phyloP scores from a whole-genome alignment of 2,113 vertebrate species.

The Thamnaconus septentrionalis region DNA sequence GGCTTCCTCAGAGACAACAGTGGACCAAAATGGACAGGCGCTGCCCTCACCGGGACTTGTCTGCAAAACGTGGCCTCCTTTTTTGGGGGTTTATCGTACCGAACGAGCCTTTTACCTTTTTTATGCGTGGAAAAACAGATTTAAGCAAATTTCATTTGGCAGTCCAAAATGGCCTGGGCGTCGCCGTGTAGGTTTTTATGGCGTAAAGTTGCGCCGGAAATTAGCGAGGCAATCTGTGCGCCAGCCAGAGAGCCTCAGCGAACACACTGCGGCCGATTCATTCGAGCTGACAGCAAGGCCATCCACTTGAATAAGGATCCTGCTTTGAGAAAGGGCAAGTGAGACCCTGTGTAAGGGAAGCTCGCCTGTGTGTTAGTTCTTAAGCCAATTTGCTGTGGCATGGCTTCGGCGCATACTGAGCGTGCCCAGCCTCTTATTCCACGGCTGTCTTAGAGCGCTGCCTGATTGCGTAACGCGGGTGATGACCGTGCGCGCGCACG shows the following conservation, averaged over 20 bases:
- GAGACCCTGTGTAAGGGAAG: constrained; percentile 64
- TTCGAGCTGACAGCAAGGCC: constrained; percentile 54
- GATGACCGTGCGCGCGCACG: constrained; percentile 35
- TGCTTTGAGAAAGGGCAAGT: constrained; percentile 61
- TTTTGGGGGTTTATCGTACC: no score
- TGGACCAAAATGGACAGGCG: constrained; percentile 49
- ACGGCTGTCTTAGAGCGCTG: constrained; percentile 63
- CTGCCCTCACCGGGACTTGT: constrained; percentile 19
- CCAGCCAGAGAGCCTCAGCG: no score
- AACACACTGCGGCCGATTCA: constrained; percentile 14
- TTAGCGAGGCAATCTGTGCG: no score
- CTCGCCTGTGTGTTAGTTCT: constrained; percentile 57
- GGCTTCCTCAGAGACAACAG: constrained; percentile 50
- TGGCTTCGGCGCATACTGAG: constrained; percentile 65
- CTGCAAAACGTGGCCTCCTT: constrained; percentile 3
- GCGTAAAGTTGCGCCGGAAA: neutral
- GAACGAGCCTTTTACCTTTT: no score
- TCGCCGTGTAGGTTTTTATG: no score
- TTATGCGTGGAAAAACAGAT: no score
- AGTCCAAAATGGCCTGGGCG: no score
- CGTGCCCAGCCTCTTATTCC: constrained; percentile 62
- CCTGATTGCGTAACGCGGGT: constrained; percentile 72
- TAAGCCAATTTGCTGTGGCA: constrained; percentile 77
- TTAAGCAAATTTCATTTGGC: no score
- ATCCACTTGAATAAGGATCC: constrained; percentile 54